These are phyloP conservation scores for Meiosimyza decipiens DNA, from an alignment of 2,888 invertebrate genomes.

Conservation along the genomic window DNA sequence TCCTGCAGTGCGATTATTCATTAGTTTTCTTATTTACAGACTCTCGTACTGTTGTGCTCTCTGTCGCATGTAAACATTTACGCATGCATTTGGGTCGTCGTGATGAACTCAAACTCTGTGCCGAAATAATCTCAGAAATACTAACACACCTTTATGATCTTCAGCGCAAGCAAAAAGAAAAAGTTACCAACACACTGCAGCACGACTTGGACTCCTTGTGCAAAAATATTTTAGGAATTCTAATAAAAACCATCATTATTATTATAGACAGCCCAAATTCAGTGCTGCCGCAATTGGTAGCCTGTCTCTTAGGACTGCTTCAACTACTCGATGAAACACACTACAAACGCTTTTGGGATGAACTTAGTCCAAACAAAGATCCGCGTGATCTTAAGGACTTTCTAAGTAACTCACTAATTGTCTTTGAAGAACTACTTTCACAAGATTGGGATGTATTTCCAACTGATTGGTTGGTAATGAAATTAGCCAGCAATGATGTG, in stretches of 20 bases:
- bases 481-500: conserved; percentile 88
- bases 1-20: no score
- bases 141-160: conserved; percentile 72
- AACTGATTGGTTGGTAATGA: conserved; percentile 89
- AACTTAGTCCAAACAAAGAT: conserved; percentile 73
- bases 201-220: conserved; percentile 87
- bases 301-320: conserved; percentile 85
- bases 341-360: conserved; percentile 88
- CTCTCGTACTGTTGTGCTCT: conserved; percentile 84
- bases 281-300: conserved; percentile 80
- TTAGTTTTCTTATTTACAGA: conserved; percentile 71
- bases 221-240: conserved; percentile 82
- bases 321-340: conserved; percentile 89
- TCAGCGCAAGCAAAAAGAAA: conserved; percentile 69
- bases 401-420: conserved; percentile 80
- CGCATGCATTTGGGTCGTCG: conserved; percentile 83
- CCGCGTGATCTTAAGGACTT: conserved; percentile 87
- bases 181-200: conserved; percentile 69
- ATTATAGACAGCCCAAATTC: conserved; percentile 82
- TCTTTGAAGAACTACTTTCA: conserved; percentile 65
- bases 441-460: conserved; percentile 74
- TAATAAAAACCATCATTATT: conserved; percentile 86
- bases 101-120: conserved; percentile 85
- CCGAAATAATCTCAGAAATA: conserved; percentile 88
- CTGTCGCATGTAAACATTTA: conserved; percentile 86